Evolutionary conservation across 2,113 vertebrate genomes (phyloP).

Genomic region (Tympanuchus pallidicinctus): DNA sequence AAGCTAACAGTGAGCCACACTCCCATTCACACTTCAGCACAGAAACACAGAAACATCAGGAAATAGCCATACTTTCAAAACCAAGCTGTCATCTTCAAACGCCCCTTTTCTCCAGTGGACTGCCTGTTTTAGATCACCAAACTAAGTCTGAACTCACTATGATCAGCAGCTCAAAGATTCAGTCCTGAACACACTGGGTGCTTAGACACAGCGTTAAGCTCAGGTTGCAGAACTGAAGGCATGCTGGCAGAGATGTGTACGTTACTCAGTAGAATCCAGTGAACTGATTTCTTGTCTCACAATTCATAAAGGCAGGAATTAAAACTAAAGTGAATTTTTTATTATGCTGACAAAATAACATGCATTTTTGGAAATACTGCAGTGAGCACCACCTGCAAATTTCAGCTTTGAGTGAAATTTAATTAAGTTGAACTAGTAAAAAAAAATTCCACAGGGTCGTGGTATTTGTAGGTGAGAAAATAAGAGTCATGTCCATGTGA

Average conservation of each 20-base stretch:
- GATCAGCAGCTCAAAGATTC: not conserved
- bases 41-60: not conserved
- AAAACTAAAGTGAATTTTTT: not conserved
- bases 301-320: not conserved
- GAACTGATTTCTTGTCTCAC: not conserved
- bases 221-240: not conserved
- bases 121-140: not conserved
- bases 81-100: not conserved
- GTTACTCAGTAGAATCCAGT: not conserved
- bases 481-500: not conserved
- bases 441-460: constrained; percentile 34
- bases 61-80: not conserved
- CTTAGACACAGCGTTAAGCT: not conserved
- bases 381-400: not conserved
- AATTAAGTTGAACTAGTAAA: constrained; percentile 59
- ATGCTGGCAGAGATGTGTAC: not conserved
- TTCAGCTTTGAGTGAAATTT: constrained; percentile 53
- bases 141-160: not conserved
- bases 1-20: not conserved
- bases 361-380: not conserved
- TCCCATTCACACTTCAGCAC: not conserved
- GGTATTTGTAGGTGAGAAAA: constrained; percentile 55
- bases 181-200: not conserved
- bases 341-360: not conserved
- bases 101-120: not conserved